Conservation (phyloP, 2,113 vertebrate genomes). For the Eleginops maclovinus region DNA sequence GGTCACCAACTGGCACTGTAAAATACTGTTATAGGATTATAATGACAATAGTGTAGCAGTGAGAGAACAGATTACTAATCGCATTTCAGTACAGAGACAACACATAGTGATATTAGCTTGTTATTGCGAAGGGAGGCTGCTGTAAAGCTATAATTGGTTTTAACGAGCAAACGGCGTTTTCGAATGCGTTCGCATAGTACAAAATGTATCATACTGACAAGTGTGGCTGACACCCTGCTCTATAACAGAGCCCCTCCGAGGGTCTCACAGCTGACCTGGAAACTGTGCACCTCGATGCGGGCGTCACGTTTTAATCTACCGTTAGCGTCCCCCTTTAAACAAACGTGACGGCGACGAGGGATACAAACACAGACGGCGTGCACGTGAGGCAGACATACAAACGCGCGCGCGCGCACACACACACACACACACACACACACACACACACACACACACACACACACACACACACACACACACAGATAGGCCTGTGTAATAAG, state of each 20-base stretch:
- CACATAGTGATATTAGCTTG: slow-evolving; percentile 39
- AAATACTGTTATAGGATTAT: neutral
- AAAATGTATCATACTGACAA: neutral
- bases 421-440: neutral
- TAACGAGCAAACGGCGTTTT: neutral
- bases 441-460: slow-evolving; percentile 11
- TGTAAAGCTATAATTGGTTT: slow-evolving; percentile 21
- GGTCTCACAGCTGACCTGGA: slow-evolving; percentile 53
- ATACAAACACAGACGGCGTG: neutral
- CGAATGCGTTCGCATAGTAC: neutral
- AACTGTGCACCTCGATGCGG: slow-evolving; percentile 48
- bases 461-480: neutral
- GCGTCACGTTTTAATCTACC: slow-evolving; percentile 53
- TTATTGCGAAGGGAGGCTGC: slow-evolving; percentile 21
- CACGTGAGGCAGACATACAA: neutral
- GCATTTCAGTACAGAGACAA: slow-evolving; percentile 48
- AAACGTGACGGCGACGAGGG: neutral
- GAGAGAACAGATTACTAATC: slow-evolving; percentile 54
- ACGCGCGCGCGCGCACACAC: neutral
- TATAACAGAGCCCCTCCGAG: neutral
- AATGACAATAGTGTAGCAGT: slow-evolving; percentile 2
- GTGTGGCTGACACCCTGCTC: neutral
- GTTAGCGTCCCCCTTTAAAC: slow-evolving; percentile 12
- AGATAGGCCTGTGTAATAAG: slow-evolving; percentile 42
- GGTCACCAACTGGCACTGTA: neutral